phyloP scores from a whole-genome alignment of 2,797 vertebrate genomes.

The Myioborus miniatus region DNA sequence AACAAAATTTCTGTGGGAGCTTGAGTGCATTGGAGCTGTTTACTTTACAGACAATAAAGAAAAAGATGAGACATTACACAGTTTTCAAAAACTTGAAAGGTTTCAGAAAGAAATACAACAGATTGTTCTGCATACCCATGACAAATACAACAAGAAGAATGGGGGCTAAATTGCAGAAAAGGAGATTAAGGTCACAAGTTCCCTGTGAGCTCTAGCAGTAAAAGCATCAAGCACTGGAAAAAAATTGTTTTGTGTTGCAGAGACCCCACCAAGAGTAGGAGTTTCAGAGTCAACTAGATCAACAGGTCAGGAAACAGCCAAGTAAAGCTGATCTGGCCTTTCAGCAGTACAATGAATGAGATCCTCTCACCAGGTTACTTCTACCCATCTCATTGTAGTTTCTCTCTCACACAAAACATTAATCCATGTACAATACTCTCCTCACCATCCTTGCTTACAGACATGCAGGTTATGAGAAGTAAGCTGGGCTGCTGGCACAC shows the following conservation, averaged over 20 bases:
- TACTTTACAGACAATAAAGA: neutral
- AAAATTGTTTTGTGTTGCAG: neutral
- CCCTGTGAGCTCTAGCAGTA: neutral
- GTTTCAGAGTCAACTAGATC: neutral
- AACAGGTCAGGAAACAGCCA: neutral
- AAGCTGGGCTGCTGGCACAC: fast-evolving
- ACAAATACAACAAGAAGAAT: neutral
- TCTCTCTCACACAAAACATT: neutral
- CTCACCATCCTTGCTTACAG: neutral
- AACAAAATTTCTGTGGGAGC: neutral
- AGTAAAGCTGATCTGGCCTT: neutral
- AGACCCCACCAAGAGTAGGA: neutral
- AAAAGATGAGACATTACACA: neutral
- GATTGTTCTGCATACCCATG: neutral
- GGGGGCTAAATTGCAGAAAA: neutral
- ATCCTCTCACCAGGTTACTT: neutral
- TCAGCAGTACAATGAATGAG: neutral
- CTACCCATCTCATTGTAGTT: neutral
- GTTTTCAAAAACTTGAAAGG: neutral
- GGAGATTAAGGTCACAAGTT: neutral
- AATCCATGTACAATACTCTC: neutral
- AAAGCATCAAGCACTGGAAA: neutral
- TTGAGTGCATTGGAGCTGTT: neutral
- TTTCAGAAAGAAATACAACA: neutral
- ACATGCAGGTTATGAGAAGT: neutral